These are phyloP conservation scores for Parthenolecanium corni DNA, from an alignment of 2,888 invertebrate species.

Conservation along the genomic window DNA sequence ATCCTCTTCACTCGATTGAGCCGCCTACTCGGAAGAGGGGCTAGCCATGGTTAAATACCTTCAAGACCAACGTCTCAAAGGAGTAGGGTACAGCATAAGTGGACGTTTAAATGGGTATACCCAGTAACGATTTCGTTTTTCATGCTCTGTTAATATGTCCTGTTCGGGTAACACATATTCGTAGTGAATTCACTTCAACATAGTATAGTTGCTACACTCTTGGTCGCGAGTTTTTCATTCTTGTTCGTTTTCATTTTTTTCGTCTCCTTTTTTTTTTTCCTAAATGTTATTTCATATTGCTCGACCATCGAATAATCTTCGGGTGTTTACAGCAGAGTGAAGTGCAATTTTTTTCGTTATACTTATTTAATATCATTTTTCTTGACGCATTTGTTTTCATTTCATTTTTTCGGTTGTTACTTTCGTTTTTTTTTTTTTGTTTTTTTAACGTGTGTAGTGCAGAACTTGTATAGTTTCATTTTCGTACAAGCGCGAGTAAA, in stretches of 20 bases:
- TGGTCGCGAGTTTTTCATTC: neutral
- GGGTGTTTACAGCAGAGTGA: too few species aligned
- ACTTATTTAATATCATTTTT: neutral
- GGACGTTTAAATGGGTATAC: slow-evolving; percentile 10
- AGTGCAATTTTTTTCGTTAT: neutral
- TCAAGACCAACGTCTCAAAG: too few species aligned
- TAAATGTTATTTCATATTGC: too few species aligned
- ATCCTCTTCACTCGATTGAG: too few species aligned
- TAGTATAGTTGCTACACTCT: neutral
- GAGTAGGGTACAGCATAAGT: too few species aligned
- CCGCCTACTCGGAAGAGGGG: too few species aligned
- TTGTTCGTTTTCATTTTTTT: too few species aligned
- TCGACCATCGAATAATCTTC: too few species aligned
- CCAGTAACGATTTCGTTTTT: slow-evolving; percentile 23
- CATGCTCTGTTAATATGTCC: slow-evolving; percentile 26
- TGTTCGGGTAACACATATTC: slow-evolving; percentile 13
- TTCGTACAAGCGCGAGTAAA: too few species aligned
- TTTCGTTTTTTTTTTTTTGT: neutral
- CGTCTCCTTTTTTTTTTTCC: too few species aligned
- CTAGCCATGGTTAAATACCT: too few species aligned
- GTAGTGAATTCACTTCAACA: neutral
- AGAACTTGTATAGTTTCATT: neutral
- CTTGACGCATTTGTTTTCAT: neutral
- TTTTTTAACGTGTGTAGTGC: neutral
- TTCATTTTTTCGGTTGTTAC: neutral